A percentile compares a stretch with the other conserved stretches of the same genome.
These are phyloP conservation scores for Drosophila falleni DNA, from an alignment of 2,888 invertebrate species.

Conservation along the genomic window DNA sequence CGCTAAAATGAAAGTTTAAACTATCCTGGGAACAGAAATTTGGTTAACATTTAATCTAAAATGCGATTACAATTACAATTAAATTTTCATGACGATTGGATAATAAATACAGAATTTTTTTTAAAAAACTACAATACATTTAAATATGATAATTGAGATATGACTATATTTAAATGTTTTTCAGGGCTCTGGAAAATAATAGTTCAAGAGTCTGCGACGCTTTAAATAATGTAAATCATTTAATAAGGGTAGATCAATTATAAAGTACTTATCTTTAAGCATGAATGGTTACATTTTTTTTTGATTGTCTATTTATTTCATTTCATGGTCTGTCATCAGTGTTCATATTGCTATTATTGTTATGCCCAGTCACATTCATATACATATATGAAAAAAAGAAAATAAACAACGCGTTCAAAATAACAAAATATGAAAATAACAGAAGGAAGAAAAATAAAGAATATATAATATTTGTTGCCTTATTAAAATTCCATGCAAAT, in stretches of 20 bases:
- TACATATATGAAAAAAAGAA: constrained; percentile 13
- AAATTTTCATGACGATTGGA: too few relatives aligned
- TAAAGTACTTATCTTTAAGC: constrained; percentile 37
- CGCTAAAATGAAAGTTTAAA: neutral
- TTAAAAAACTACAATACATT: too few relatives aligned
- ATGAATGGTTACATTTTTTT: constrained; percentile 34
- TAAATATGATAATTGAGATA: too few relatives aligned
- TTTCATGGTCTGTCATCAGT: constrained; percentile 23
- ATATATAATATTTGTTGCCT: constrained; percentile 57
- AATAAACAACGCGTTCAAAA: constrained; percentile 50
- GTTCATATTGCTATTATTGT: constrained; percentile 34
- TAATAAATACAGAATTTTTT: too few relatives aligned
- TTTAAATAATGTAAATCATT: neutral
- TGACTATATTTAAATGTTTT: too few relatives aligned
- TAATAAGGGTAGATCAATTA: constrained; percentile 23
- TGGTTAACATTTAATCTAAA: too few relatives aligned
- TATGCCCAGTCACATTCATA: constrained; percentile 33
- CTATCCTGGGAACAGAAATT: too few relatives aligned
- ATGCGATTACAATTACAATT: too few relatives aligned
- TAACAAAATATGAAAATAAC: constrained; percentile 12
- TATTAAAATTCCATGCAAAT: constrained; percentile 79
- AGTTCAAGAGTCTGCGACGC: too few relatives aligned
- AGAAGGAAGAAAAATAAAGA: constrained; percentile 22
- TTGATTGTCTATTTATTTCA: constrained; percentile 36
- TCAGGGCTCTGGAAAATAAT: neutral